A percentile compares a stretch with the other conserved stretches of the same genome.
phyloP scores from a whole-genome alignment of 64 coral and sea anemone genomes.

The Pachyseris speciosa region DNA sequence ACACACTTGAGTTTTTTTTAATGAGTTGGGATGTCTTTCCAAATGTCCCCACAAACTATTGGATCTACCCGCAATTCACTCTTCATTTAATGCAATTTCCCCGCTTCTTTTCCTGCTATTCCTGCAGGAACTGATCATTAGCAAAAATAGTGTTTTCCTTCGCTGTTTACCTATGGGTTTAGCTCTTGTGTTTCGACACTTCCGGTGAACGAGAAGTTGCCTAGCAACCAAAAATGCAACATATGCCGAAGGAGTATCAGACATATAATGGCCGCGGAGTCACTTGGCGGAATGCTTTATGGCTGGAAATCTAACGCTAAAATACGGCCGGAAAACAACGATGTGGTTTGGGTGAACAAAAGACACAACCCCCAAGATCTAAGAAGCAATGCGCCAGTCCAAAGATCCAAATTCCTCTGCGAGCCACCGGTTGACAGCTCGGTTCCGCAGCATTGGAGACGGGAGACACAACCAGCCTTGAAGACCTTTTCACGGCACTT shows the following conservation, averaged over 20 bases:
- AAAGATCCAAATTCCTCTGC: conserved; percentile 87
- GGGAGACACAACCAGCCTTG: conserved; percentile 75
- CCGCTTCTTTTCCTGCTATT: too few relatives aligned
- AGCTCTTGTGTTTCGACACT: neutral
- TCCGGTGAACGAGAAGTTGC: neutral
- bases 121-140: too few relatives aligned
- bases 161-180: neutral
- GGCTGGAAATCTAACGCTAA: conserved; percentile 67
- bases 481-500: conserved; percentile 87
- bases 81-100: too few relatives aligned
- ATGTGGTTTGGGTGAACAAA: conserved; percentile 98
- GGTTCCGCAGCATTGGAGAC: conserved; percentile 79
- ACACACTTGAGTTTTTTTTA: too few relatives aligned
- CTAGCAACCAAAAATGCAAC: conserved; percentile 7
- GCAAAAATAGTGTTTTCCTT: too few relatives aligned
- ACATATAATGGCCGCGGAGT: conserved; percentile 84
- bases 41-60: too few relatives aligned
- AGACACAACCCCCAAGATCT: conserved; percentile 88
- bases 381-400: conserved; percentile 88
- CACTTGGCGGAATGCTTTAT: conserved; percentile 81
- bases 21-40: too few relatives aligned
- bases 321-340: conserved; percentile 45
- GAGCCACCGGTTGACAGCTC: neutral
- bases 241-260: neutral
- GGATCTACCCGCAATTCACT: too few relatives aligned